Percentiles rank a stretch among this genome's conserved stretches.
Conservation (phyloP, 2,888 invertebrate genomes). For the Gari tellinella region DNA sequence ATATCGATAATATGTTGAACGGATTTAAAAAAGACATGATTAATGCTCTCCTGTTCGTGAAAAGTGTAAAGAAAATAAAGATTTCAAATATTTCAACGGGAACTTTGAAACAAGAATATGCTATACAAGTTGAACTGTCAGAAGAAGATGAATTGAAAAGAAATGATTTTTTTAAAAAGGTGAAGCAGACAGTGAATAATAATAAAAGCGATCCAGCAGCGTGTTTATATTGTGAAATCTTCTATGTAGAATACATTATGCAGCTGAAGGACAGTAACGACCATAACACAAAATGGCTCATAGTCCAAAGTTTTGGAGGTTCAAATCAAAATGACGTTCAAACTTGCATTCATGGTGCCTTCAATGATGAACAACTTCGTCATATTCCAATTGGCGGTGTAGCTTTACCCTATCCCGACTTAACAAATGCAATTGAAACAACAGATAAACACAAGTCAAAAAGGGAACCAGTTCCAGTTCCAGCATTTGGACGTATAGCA, state of each 20-base stretch:
- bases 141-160: constrained; percentile 18
- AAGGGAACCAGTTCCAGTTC: constrained; percentile 61
- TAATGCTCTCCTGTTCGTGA: constrained; percentile 47
- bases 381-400: constrained; percentile 71
- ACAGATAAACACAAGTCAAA: not conserved
- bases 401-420: constrained; percentile 35
- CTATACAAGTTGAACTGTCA: constrained; percentile 28
- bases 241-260: constrained; percentile 36
- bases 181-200: constrained; percentile 10
- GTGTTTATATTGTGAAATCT: not conserved
- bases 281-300: constrained; percentile 27
- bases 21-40: constrained; percentile 31
- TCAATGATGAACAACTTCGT: constrained; percentile 63
- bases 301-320: constrained; percentile 57
- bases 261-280: constrained; percentile 26
- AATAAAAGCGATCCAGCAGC: constrained; percentile 11
- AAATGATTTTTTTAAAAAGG: constrained; percentile 22
- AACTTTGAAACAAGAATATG: constrained; percentile 35
- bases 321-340: constrained; percentile 13
- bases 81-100: constrained; percentile 43
- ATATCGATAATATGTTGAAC: constrained; percentile 17
- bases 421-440: no score
- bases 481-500: constrained; percentile 73
- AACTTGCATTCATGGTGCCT: constrained; percentile 52
- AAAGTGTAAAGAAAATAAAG: constrained; percentile 19